phyloP scores from a whole-genome alignment of 2,797 vertebrate genomes.

The Gymnothorax reevesii region DNA sequence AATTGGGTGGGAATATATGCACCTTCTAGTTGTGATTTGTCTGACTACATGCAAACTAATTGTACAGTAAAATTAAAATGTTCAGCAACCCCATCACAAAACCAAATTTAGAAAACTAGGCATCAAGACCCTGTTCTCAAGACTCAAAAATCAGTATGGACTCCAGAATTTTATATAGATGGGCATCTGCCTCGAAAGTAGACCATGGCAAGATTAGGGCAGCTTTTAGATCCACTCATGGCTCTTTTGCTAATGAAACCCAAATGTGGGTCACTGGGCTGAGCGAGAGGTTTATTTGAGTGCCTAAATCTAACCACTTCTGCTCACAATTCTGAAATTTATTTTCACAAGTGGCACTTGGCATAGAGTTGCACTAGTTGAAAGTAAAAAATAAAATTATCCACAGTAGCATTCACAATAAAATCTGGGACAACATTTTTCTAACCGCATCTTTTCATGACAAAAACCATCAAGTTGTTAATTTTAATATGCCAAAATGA shows the following conservation, averaged over 20 bases:
- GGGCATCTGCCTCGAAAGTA: background rate
- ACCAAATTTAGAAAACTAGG: background rate
- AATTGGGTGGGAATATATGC: background rate
- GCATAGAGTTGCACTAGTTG: background rate
- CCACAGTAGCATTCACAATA: background rate
- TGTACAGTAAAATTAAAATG: background rate
- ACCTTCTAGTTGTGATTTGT: too few species aligned
- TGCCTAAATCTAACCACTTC: slow-evolving; percentile 10
- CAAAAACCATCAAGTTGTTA: slow-evolving; percentile 16
- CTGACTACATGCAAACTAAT: background rate
- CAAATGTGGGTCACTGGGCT: slow-evolving; percentile 31
- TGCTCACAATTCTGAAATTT: too few species aligned
- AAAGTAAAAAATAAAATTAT: background rate
- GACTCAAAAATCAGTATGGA: background rate
- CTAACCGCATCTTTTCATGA: background rate
- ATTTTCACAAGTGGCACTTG: background rate
- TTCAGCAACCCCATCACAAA: background rate
- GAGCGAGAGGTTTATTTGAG: background rate
- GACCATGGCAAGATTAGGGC: slow-evolving; percentile 12
- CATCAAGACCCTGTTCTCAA: background rate
- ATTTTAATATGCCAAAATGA: slow-evolving; percentile 21
- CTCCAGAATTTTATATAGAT: background rate
- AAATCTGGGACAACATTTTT: background rate
- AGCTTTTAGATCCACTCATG: background rate
- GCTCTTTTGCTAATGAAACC: background rate